Percentiles rank a stretch among this genome's conserved stretches.
Conservation (phyloP, 1,140 invertebrate species). For the Bicyclus anynana region DNA sequence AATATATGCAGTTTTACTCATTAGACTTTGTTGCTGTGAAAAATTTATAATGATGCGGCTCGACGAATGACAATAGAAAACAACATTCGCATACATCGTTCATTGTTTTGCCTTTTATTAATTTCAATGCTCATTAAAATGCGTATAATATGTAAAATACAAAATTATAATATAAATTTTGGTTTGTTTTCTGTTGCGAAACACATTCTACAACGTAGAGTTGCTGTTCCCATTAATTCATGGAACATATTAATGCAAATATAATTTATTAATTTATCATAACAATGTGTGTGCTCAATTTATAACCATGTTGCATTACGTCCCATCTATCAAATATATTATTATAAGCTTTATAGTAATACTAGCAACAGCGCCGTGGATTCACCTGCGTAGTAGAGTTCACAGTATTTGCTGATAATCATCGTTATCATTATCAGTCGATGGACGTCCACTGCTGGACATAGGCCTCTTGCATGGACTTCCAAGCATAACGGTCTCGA, state of each 20-base stretch:
- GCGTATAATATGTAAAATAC: not conserved
- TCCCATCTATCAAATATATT: too few relatives aligned
- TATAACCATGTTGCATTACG: not conserved
- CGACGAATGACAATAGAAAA: slow-evolving; percentile 53
- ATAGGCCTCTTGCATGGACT: too few relatives aligned
- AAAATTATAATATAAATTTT: not conserved
- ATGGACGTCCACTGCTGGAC: too few relatives aligned
- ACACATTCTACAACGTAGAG: not conserved
- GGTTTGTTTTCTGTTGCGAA: not conserved
- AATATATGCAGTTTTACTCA: slow-evolving; percentile 41
- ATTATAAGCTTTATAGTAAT: too few relatives aligned
- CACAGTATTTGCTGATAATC: too few relatives aligned
- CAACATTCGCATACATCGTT: slow-evolving; percentile 45
- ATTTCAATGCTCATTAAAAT: slow-evolving; percentile 70
- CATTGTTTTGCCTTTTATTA: slow-evolving; percentile 63
- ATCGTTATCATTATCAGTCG: too few relatives aligned
- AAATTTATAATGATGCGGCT: slow-evolving; percentile 58
- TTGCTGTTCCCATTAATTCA: not conserved
- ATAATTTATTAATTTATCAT: slow-evolving; percentile 1
- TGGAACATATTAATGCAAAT: not conserved
- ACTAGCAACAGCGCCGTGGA: too few relatives aligned
- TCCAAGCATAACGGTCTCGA: too few relatives aligned
- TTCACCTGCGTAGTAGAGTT: too few relatives aligned
- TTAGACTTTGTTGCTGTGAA: slow-evolving; percentile 56
- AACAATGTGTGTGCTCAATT: not conserved